These are phyloP conservation scores for Cyanoramphus novaezelandiae DNA, from an alignment of 2,113 vertebrate species.

Conservation along the genomic window DNA sequence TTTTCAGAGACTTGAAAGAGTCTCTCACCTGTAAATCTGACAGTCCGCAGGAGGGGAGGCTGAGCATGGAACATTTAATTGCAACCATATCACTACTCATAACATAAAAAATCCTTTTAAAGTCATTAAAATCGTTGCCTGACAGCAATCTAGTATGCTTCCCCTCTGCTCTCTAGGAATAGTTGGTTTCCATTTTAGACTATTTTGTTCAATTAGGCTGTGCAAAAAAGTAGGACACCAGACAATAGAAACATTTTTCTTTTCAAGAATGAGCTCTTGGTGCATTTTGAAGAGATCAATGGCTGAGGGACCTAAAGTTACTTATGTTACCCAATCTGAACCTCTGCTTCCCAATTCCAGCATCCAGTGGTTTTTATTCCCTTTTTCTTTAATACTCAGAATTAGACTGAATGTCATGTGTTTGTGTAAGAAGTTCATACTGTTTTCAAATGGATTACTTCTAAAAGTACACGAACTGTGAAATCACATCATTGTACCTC, in stretches of 20 bases:
- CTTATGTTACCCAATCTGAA: background rate
- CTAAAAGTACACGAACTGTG: background rate
- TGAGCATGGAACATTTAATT: background rate
- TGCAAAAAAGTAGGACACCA: background rate
- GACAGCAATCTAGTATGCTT: background rate
- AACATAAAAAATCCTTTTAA: background rate
- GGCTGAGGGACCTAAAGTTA: background rate
- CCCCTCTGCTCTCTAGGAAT: constrained; percentile 25
- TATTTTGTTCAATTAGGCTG: background rate
- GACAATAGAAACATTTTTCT: background rate
- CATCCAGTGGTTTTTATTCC: background rate
- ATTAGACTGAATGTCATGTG: background rate
- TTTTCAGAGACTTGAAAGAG: background rate
- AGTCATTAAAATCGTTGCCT: background rate
- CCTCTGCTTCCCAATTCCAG: background rate
- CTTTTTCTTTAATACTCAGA: background rate
- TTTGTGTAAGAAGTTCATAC: background rate
- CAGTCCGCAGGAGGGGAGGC: background rate
- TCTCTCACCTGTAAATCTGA: background rate
- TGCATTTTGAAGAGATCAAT: background rate
- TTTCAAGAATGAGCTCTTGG: background rate
- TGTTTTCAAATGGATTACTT: background rate
- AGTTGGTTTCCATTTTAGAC: background rate
- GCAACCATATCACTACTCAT: background rate
- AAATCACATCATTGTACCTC: background rate